Base-by-base conservation (phyloP, 2,888 invertebrate genomes). In the Helobdella robusta region DNA sequence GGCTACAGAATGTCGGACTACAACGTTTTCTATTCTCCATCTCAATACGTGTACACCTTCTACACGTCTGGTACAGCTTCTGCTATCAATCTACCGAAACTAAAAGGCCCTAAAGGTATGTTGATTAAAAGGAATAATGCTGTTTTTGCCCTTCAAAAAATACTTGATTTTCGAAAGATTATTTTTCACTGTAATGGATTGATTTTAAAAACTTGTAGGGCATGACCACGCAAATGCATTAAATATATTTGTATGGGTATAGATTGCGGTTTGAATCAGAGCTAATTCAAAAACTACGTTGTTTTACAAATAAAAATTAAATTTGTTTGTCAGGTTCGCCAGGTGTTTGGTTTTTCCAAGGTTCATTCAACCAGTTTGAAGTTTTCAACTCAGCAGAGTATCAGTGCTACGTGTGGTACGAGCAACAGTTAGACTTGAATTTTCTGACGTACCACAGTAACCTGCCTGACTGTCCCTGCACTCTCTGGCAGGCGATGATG, bases 391-490 rank as follows among this genome's bases (percentile, higher is more conserved):
- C 18, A 3, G 25, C 66, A 15, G 48, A 40, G 1, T 66, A 35
- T 54, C 44, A 52, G 30, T 66, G 66, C 36, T 46, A 58, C 35
- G 35, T 35, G 32, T 66, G 66, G 66, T 36, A 36, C 20, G 59
- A 64, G 0, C 46, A 64, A 40, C 58, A 46, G 46, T 23, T 56
- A 20, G 35, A 20, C 3, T 35, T 30, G n/a, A 25, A n/a, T 20
- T 50, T 56, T 40, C 34, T 5, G 2, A n/a, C 34, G 28, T 52
- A 40, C 18, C 25, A 25, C n/a, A 23, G 28, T 23, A 28, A 40
- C 23, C 63, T 34, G 28, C 58, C 61, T n/a, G n/a, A 32, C n/a
- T 66, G 66, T 64, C 66, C 66, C 0, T 66, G 66, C 50, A 34
- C 40, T 3, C 35, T 64, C n/a, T 66, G 66, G 66, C 66, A 66